Conservation (phyloP, 2,888 invertebrate species). For the Cotesia congregata region DNA sequence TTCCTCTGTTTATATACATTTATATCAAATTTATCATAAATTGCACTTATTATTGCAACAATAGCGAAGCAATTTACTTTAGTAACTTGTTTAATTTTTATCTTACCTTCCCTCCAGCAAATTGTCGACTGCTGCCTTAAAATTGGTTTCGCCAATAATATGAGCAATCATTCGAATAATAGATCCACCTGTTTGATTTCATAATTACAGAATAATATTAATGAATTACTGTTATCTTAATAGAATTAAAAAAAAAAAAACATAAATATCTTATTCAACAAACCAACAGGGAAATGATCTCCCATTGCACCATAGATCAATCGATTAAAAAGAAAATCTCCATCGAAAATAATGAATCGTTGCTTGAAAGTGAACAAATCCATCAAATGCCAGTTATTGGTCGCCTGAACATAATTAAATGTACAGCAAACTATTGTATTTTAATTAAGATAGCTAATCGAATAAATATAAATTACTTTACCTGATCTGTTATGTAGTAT, state of each 20-base stretch:
- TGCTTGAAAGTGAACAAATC: conserved; percentile 71
- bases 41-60: too few relatives aligned
- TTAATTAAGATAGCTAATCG: too few relatives aligned
- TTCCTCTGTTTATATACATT: too few relatives aligned
- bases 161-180: conserved; percentile 74
- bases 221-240: not conserved
- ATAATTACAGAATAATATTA: not conserved
- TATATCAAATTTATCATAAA: too few relatives aligned
- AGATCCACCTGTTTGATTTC: conserved; percentile 67
- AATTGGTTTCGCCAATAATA: conserved; percentile 69
- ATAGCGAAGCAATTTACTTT: too few relatives aligned
- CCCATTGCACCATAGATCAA: not conserved
- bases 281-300: not conserved
- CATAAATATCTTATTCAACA: not conserved
- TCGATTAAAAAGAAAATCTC: conserved; percentile 65
- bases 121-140: conserved; percentile 67
- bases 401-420: conserved; percentile 34
- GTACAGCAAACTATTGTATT: too few relatives aligned
- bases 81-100: too few relatives aligned
- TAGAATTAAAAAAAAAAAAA: not conserved
- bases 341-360: conserved; percentile 68
- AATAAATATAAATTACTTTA: too few relatives aligned
- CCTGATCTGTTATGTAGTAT: too few relatives aligned
- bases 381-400: conserved; percentile 68
- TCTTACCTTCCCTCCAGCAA: conserved; percentile 54